These are phyloP conservation scores for Gonioctena quinquepunctata DNA, from an alignment of 1,140 invertebrate genomes.

Conservation along the genomic window DNA sequence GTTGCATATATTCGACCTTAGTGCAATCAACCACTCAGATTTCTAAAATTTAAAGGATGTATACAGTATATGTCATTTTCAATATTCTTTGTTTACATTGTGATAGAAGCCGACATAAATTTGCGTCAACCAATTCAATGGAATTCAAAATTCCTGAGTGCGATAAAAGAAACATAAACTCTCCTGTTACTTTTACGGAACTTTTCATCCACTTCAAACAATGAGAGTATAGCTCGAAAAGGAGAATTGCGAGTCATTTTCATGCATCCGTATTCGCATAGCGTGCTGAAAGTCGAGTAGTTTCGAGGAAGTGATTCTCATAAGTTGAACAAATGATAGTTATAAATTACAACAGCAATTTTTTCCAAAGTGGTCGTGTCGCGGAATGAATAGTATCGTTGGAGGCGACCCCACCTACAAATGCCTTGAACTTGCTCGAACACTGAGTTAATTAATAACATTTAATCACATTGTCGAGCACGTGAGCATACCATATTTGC, in stretches of 20 bases:
- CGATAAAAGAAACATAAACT: too few relatives aligned
- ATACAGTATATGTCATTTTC: too few relatives aligned
- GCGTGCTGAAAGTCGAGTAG: not conserved
- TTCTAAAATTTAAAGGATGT: too few relatives aligned
- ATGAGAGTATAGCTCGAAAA: not conserved
- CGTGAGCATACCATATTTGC: conserved; percentile 16
- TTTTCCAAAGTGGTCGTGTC: not conserved
- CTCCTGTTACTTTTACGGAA: not conserved
- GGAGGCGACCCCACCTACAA: not conserved
- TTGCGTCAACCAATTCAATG: too few relatives aligned
- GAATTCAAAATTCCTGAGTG: too few relatives aligned
- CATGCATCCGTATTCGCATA: not conserved
- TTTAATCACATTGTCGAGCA: conserved; percentile 17
- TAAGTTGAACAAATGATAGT: not conserved
- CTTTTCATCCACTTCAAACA: not conserved
- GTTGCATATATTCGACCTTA: too few relatives aligned
- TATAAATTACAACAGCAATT: not conserved
- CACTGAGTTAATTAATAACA: conserved; percentile 16
- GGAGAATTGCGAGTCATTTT: not conserved
- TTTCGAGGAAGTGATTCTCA: not conserved
- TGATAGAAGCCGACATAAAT: too few relatives aligned
- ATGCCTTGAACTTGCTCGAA: conserved; percentile 24
- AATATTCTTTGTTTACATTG: too few relatives aligned
- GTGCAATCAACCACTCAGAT: too few relatives aligned
- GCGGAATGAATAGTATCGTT: not conserved